Evolutionary conservation across 2,113 vertebrate genomes (phyloP).

Genomic region (Oreochromis spilurus): DNA sequence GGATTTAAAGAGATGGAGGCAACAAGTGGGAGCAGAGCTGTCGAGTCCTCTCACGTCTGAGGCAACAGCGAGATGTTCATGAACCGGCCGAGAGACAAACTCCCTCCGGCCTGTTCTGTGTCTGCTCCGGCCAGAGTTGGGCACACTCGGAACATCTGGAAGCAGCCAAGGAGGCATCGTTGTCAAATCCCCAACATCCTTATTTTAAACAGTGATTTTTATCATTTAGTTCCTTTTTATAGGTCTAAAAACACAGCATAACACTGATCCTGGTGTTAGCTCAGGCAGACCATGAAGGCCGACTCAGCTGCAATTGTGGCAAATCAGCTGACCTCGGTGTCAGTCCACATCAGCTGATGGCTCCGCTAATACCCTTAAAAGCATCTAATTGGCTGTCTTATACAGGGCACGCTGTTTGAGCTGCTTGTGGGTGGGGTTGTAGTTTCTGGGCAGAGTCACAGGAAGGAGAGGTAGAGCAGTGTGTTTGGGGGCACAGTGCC

Average conservation of each 20-base stretch:
- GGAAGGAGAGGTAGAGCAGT: not conserved
- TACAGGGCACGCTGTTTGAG: not conserved
- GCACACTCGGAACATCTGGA: not conserved
- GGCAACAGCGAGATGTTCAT: not conserved
- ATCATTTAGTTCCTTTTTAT: not conserved
- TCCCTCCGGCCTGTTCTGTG: not conserved
- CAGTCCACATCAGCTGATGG: not conserved
- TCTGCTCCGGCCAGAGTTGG: rapidly evolving
- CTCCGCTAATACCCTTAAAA: not conserved
- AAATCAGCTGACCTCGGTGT: not conserved
- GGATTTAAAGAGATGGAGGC: not conserved
- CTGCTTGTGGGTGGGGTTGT: not conserved
- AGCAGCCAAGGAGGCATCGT: not conserved
- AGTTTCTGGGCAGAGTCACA: not conserved
- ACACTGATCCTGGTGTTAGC: not conserved
- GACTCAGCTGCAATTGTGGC: not conserved
- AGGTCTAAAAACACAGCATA: not conserved
- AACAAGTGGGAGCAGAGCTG: not conserved
- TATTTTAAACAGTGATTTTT: not conserved
- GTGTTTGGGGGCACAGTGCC: not conserved
- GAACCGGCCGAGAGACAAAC: no score
- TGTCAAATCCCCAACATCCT: not conserved
- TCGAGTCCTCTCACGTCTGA: not conserved
- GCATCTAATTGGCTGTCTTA: not conserved
- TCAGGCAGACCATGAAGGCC: not conserved